Conservation (phyloP, 1,140 invertebrate species). For the Chymomyza costata region DNA sequence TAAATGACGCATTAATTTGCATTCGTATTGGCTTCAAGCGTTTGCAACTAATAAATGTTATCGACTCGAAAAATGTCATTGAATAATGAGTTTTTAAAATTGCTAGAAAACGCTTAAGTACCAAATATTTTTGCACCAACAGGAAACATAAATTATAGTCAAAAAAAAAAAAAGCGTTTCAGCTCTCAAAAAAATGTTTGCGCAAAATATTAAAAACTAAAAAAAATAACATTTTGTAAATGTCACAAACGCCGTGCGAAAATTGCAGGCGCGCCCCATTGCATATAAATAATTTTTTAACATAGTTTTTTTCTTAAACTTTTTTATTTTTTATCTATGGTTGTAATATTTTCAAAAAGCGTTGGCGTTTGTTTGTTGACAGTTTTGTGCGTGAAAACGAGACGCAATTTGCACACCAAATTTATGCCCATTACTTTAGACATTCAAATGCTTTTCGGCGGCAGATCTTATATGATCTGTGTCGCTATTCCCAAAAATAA, state of each 20-base stretch:
- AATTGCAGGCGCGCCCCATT: conserved; percentile 38
- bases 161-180: conserved; percentile 24
- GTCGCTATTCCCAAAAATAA: neutral
- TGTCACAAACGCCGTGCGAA: conserved; percentile 41
- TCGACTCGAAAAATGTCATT: conserved; percentile 33
- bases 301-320: conserved; percentile 9
- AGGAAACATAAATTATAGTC: conserved; percentile 47
- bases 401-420: conserved; percentile 4
- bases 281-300: conserved; percentile 26
- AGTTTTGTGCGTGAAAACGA: conserved; percentile 32
- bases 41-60: conserved; percentile 10
- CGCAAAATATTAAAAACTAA: too few relatives aligned
- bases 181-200: conserved; percentile 26
- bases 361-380: conserved; percentile 38
- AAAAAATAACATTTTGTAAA: conserved; percentile 36
- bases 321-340: too few relatives aligned
- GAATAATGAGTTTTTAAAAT: conserved; percentile 40
- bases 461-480: conserved; percentile 2
- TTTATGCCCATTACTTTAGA: conserved; percentile 36
- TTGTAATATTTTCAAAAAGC: too few relatives aligned
- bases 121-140: conserved; percentile 7
- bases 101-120: conserved; percentile 21
- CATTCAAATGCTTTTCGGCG: conserved; percentile 13
- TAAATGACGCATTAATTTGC: conserved; percentile 62
- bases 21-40: conserved; percentile 40